Evolutionary conservation across 2,113 vertebrate species (phyloP).

Genomic region (Apus apus): DNA sequence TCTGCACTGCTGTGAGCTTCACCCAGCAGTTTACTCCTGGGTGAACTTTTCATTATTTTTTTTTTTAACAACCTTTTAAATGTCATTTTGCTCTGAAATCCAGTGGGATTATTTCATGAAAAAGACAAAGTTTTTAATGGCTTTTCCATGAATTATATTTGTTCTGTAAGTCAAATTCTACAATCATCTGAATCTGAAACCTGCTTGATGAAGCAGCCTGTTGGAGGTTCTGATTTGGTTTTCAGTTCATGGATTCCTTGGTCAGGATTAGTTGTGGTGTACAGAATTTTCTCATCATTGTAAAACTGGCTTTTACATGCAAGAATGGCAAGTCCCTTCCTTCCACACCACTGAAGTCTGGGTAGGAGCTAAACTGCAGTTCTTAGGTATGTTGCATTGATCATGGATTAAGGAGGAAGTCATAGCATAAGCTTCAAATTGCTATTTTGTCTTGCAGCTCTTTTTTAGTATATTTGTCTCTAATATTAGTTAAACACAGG

Average conservation of each 20-base stretch:
- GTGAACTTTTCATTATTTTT: not conserved
- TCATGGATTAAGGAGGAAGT: not conserved
- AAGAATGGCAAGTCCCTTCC: not conserved
- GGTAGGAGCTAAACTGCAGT: not conserved
- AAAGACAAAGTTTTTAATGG: not conserved
- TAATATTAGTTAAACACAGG: not conserved
- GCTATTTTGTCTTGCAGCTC: not conserved
- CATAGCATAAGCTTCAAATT: not conserved
- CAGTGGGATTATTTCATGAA: not conserved
- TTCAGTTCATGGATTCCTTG: not conserved
- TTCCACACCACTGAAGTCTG: not conserved
- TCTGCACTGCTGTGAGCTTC: not conserved
- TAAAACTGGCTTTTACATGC: not conserved
- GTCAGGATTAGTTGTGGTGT: not conserved
- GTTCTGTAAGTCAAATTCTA: not conserved
- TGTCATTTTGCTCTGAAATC: not conserved
- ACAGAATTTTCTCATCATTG: not conserved
- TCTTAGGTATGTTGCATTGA: not conserved
- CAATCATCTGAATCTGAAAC: not conserved
- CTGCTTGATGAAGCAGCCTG: not conserved
- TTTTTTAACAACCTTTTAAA: not conserved
- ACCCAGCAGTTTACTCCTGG: not conserved
- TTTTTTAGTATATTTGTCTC: not conserved
- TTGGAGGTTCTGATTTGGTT: not conserved
- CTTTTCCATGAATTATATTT: not conserved